Conservation (phyloP, 2,113 vertebrate genomes). For the Mesembrinibis cayennensis region DNA sequence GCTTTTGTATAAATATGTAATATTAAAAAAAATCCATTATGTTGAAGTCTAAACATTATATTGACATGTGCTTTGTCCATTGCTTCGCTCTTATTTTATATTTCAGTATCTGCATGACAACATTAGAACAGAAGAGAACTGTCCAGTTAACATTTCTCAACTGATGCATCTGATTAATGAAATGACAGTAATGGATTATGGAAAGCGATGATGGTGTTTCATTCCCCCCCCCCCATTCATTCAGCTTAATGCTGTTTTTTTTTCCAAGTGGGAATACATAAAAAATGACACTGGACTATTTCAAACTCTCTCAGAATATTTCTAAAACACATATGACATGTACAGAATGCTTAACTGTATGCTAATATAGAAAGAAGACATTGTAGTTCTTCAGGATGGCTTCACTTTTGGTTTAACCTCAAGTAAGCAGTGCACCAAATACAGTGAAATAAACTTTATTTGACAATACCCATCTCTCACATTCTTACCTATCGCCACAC, state of each 20-base stretch:
- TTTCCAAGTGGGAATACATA: background rate
- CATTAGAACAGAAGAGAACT: background rate
- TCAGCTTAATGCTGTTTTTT: background rate
- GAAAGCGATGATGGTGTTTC: background rate
- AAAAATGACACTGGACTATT: background rate
- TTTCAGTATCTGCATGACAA: background rate
- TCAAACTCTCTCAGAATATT: background rate
- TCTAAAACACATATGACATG: background rate
- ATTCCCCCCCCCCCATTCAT: background rate
- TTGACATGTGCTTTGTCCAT: background rate
- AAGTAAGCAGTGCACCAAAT: background rate
- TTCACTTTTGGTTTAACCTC: background rate
- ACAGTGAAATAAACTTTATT: background rate
- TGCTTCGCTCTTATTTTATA: background rate
- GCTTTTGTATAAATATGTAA: background rate
- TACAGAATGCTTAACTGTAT: background rate
- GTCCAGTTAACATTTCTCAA: background rate
- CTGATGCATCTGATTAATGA: background rate
- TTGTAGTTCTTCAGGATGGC: background rate
- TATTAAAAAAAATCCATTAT: background rate
- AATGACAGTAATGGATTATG: background rate
- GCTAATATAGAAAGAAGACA: background rate
- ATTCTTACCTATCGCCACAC: background rate
- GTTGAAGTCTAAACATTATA: background rate
- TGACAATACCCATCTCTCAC: background rate